phyloP scores from a whole-genome alignment of 2,888 invertebrate genomes.

The Nycteola revayana region DNA sequence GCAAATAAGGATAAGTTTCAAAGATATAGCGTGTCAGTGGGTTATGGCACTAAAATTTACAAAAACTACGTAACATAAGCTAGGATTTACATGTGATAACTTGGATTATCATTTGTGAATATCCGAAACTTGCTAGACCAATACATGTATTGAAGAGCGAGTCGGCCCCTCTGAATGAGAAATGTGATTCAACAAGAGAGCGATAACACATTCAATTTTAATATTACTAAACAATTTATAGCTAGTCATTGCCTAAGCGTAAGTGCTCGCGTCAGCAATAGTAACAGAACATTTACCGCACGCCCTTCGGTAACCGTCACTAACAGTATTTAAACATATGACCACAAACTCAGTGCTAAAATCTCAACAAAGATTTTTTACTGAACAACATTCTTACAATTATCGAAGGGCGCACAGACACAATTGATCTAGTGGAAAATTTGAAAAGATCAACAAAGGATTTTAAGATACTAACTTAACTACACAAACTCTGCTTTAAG shows the following conservation, averaged over 20 bases:
- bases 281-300: constrained; percentile 15
- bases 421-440: not conserved
- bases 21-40: constrained; percentile 44
- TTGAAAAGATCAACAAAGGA: constrained; percentile 23
- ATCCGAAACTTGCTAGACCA: constrained; percentile 16
- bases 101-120: constrained; percentile 19
- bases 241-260: constrained; percentile 11
- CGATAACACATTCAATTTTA: constrained; percentile 17
- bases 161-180: constrained; percentile 24
- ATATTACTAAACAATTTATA: constrained; percentile 18
- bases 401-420: constrained; percentile 12
- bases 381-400: not conserved
- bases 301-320: constrained; percentile 12
- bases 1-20: constrained; percentile 46
- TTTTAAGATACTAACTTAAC: constrained; percentile 8
- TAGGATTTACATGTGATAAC: constrained; percentile 29
- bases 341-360: not conserved
- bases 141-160: constrained; percentile 19
- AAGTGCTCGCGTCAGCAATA: constrained; percentile 15
- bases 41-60: constrained; percentile 63
- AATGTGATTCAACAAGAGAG: constrained; percentile 15
- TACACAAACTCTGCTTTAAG: not conserved
- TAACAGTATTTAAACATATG: no score
- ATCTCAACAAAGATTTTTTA: not conserved
- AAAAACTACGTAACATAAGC: constrained; percentile 37